Evolutionary conservation across 1,140 invertebrate genomes (phyloP).

Genomic region (Trichonephila inaurata): DNA sequence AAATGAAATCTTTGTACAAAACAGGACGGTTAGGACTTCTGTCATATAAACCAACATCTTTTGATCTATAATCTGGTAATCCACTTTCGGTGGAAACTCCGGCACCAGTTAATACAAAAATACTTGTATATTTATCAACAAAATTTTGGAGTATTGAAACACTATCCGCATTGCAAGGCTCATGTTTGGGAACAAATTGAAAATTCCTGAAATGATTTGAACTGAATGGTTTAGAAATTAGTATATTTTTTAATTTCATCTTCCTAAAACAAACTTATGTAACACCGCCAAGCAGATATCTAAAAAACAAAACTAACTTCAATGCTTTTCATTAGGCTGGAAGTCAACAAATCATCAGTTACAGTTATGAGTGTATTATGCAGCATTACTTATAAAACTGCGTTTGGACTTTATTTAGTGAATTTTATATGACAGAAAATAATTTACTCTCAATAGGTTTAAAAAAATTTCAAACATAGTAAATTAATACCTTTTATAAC

Average conservation of each 20-base stretch:
- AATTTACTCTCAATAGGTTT: too few species aligned
- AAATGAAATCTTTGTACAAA: constrained; percentile 82
- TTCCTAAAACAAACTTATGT: neutral
- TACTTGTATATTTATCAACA: constrained; percentile 82
- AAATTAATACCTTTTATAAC: too few species aligned
- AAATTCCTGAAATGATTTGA: neutral
- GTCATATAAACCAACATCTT: constrained; percentile 94
- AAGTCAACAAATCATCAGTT: constrained; percentile 2
- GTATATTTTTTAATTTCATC: constrained; percentile 23
- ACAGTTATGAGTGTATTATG: neutral
- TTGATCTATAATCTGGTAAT: constrained; percentile 91
- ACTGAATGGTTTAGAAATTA: neutral
- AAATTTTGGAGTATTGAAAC: constrained; percentile 85
- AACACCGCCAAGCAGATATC: neutral
- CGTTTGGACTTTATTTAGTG: neutral
- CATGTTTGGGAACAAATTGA: constrained; percentile 76
- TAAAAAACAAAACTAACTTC: neutral
- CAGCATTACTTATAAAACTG: neutral
- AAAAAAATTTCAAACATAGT: too few species aligned
- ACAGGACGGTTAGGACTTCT: constrained; percentile 90
- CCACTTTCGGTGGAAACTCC: constrained; percentile 91
- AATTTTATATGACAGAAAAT: too few species aligned
- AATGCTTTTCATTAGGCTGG: neutral
- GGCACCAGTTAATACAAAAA: constrained; percentile 88
- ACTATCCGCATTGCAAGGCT: constrained; percentile 81